Evolutionary conservation across 2,113 vertebrate species (phyloP), one percentile per base, ranked within the genome.

Genomic region (Odontophorus gujanensis): DNA sequence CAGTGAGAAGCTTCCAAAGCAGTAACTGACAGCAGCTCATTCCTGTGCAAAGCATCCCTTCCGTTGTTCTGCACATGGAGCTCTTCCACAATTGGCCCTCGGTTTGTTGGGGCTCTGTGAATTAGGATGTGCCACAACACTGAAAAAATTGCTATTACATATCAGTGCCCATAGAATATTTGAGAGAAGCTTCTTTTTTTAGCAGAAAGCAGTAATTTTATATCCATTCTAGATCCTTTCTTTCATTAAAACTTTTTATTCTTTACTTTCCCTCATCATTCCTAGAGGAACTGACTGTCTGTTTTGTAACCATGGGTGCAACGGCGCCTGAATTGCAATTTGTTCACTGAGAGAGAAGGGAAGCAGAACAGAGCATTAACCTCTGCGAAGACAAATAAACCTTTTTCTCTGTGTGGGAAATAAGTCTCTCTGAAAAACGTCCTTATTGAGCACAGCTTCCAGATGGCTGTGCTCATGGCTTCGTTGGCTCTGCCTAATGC

Each of bases 351-450:
- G 34, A 71, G 76, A 38, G 57, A 74, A 80, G 59, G 65, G 55
- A 89, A 88, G 78, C 72, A 92, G 85, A 75, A 75, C 61, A 67
- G 55, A 87, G 45, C 65, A 14, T 19, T 34, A 95, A 59, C 68
- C 40, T 9, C 68, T 72, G 90, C 32, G 69, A 80, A 90, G 72
- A 63, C 85, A 94, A 91, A 66, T 69, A 32, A 91, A 40, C 68
- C 61, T 94, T 81, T 14, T 74, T 83, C 81, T 91, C 67, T 51
- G 76, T 87, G 91, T 87, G 93, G 87, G 82, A 91, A 93, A 55
- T 26, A 9, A 78, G 61, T 9, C 34, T 50, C 63, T 91, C 45
- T 87, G 87, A 71, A 74, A 86, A 88, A 78, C 20, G 57, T 48
- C 51, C 81, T 63, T 47, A 15, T 9, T 63, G 72, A 87, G 78